Conservation (phyloP, 2,888 invertebrate genomes). For the Zonitis immaculata region DNA sequence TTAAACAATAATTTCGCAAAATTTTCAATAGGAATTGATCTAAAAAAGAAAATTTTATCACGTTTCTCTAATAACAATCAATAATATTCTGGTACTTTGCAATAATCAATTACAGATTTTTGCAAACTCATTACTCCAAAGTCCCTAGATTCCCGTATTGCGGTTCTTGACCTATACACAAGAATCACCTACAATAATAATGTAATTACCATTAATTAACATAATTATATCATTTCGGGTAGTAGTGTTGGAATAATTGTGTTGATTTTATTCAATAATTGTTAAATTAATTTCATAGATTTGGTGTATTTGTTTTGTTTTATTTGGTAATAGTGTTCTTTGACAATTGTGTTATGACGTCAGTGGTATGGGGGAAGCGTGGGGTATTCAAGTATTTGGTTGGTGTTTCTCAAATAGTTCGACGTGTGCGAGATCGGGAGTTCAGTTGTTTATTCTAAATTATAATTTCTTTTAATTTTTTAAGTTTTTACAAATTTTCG, state of each 20-base stretch:
- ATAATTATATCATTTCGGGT: neutral
- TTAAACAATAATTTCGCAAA: neutral
- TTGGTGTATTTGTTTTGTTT: neutral
- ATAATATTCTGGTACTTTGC: too few relatives aligned
- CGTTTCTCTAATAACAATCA: too few relatives aligned
- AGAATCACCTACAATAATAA: neutral
- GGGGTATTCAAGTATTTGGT: conserved; percentile 21
- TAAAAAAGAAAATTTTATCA: too few relatives aligned
- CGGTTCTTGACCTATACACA: neutral
- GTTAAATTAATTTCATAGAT: neutral
- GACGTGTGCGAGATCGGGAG: conserved; percentile 25
- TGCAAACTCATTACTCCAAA: neutral
- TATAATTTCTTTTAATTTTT: neutral
- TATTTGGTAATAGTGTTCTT: conserved; percentile 14
- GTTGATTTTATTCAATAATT: neutral
- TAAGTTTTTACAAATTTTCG: neutral
- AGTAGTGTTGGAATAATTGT: neutral
- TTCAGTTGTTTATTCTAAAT: conserved; percentile 3
- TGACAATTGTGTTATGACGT: conserved; percentile 17
- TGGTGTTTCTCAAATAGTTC: conserved; percentile 23
- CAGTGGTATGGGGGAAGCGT: conserved; percentile 14
- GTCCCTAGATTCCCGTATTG: neutral
- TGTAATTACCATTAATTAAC: neutral
- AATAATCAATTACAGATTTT: neutral
- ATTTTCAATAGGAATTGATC: neutral